phyloP scores from a whole-genome alignment of 1,140 invertebrate genomes.

The Calliphora vicina region DNA sequence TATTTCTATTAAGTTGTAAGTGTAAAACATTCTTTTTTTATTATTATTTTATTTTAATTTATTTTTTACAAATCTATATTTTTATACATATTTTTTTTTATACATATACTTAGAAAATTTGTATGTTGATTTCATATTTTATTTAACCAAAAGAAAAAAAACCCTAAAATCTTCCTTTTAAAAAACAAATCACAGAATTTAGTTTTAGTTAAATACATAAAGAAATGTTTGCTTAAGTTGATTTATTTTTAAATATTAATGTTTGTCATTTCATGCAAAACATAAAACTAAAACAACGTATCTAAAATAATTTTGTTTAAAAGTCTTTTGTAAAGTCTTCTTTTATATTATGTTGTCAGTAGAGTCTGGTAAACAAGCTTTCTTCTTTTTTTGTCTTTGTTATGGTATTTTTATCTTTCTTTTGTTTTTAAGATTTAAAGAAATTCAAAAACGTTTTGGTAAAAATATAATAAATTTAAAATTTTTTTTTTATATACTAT shows the following conservation, averaged over 20 bases:
- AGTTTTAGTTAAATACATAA: neutral
- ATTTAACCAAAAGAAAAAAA: neutral
- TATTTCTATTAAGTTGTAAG: neutral
- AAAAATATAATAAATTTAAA: neutral
- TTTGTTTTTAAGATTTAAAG: neutral
- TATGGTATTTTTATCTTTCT: neutral
- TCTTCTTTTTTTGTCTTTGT: neutral
- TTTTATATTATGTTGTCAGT: neutral
- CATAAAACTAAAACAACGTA: neutral
- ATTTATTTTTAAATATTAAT: neutral
- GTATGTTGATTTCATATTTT: neutral
- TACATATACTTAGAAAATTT: neutral
- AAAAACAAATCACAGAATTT: neutral
- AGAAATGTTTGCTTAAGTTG: neutral
- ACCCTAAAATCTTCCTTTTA: neutral
- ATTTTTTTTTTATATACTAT: too few relatives aligned
- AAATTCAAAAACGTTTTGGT: neutral
- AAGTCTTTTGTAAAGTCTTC: neutral
- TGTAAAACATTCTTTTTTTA: constrained; percentile 17
- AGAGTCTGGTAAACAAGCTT: neutral
- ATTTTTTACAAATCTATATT: too few relatives aligned
- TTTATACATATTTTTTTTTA: too few relatives aligned
- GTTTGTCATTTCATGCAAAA: neutral
- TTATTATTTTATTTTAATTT: neutral
- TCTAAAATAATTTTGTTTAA: neutral